These are phyloP conservation scores for Pyralis farinalis DNA, from an alignment of 2,888 invertebrate genomes.

Conservation along the genomic window DNA sequence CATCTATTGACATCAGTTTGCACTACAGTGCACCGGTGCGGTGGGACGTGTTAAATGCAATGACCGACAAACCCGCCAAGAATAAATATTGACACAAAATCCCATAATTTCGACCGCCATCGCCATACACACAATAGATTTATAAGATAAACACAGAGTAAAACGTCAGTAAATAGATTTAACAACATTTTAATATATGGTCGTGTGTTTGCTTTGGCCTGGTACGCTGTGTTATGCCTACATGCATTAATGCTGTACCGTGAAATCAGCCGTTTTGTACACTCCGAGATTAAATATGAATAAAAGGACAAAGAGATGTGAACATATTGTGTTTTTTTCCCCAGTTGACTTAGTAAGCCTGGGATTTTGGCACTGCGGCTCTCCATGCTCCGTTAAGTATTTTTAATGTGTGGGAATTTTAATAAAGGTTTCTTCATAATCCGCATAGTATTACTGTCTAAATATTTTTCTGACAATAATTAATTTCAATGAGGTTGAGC, in stretches of 20 bases:
- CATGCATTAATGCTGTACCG: slow-evolving; percentile 78
- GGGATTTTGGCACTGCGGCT: slow-evolving; percentile 55
- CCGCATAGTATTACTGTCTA: slow-evolving; percentile 9
- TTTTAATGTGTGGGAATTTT: slow-evolving; percentile 45
- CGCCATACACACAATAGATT: slow-evolving; percentile 78
- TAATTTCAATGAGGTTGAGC: neutral
- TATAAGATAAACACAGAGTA: slow-evolving; percentile 79
- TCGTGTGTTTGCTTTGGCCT: slow-evolving; percentile 70
- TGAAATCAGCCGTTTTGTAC: slow-evolving; percentile 79
- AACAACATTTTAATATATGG: slow-evolving; percentile 80
- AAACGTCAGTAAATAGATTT: slow-evolving; percentile 79
- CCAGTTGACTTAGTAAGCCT: slow-evolving; percentile 61
- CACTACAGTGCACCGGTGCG: slow-evolving; percentile 33
- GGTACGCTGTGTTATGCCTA: slow-evolving; percentile 74
- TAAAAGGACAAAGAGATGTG: slow-evolving; percentile 70
- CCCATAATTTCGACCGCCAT: slow-evolving; percentile 77
- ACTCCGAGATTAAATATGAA: slow-evolving; percentile 75
- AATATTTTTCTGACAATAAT: neutral
- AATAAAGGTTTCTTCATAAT: slow-evolving; percentile 25
- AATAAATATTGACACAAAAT: slow-evolving; percentile 76
- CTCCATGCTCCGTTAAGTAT: slow-evolving; percentile 48
- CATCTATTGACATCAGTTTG: slow-evolving; percentile 41
- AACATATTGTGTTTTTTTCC: slow-evolving; percentile 59
- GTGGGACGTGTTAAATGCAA: slow-evolving; percentile 78
- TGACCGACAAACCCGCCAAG: slow-evolving; percentile 61